Evolutionary conservation across 2,888 invertebrate species (phyloP).

Genomic region (Noctua comes): DNA sequence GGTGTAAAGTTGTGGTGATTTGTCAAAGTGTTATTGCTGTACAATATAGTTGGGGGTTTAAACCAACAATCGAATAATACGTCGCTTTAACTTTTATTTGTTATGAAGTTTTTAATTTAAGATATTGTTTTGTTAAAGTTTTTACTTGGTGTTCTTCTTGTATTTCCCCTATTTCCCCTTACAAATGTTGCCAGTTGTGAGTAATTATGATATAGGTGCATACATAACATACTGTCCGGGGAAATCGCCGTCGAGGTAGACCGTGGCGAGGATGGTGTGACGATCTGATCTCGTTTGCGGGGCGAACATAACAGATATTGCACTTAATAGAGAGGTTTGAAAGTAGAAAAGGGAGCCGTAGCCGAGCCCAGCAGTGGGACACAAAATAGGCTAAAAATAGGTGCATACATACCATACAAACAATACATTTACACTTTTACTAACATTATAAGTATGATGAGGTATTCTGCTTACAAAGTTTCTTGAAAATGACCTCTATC

Average conservation of each 20-base stretch:
- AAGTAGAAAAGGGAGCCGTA: too few relatives aligned
- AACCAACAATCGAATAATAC: background rate
- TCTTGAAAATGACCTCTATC: background rate
- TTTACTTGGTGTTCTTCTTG: background rate
- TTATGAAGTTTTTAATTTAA: background rate
- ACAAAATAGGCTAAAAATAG: too few relatives aligned
- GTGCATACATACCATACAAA: background rate
- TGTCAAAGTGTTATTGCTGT: constrained; percentile 31
- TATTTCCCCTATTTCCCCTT: background rate
- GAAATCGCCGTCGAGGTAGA: too few relatives aligned
- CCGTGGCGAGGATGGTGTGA: too few relatives aligned
- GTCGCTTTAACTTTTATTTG: background rate
- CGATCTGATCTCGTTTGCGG: too few relatives aligned
- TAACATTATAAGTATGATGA: background rate
- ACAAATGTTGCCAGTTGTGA: background rate
- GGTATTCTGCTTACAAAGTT: background rate
- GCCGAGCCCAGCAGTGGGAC: too few relatives aligned
- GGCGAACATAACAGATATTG: too few relatives aligned
- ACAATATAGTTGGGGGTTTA: constrained; percentile 10
- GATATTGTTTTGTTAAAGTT: background rate
- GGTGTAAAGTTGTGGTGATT: constrained; percentile 56
- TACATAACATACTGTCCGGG: too few relatives aligned
- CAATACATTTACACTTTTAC: background rate
- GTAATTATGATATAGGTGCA: background rate
- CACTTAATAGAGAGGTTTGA: too few relatives aligned